Conservation (phyloP, 2,797 vertebrate species). For the Sus cebifrons region DNA sequence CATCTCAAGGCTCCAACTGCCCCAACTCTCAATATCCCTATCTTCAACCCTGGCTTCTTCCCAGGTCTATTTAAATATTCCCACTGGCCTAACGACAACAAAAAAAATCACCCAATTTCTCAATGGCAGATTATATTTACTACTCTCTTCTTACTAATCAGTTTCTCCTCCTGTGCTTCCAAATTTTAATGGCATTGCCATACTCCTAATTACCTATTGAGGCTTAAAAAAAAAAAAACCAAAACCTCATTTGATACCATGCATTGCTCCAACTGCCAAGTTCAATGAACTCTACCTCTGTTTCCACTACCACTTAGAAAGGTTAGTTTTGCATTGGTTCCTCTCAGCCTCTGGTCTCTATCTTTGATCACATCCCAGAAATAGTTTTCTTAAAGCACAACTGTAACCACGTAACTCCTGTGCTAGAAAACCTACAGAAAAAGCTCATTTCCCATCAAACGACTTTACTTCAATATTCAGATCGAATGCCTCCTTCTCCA, state of each 20-base stretch:
- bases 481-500: neutral
- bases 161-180: neutral
- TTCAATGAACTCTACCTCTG: neutral
- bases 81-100: neutral
- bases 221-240: neutral
- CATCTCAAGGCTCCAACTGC: constrained; percentile 10
- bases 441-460: neutral
- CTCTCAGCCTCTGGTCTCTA: neutral
- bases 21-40: neutral
- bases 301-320: neutral
- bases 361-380: constrained; percentile 28
- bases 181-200: neutral
- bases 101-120: constrained; percentile 36
- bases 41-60: neutral
- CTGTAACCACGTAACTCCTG: neutral
- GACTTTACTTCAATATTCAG: constrained; percentile 19
- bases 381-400: constrained; percentile 27
- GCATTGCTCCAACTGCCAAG: neutral
- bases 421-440: constrained; percentile 19
- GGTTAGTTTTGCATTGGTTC: neutral
- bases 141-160: constrained; percentile 35
- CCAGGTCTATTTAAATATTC: neutral
- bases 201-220: neutral
- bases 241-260: neutral
- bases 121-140: neutral